phyloP scores from a whole-genome alignment of 2,113 vertebrate genomes.

The Bathybates hornii region DNA sequence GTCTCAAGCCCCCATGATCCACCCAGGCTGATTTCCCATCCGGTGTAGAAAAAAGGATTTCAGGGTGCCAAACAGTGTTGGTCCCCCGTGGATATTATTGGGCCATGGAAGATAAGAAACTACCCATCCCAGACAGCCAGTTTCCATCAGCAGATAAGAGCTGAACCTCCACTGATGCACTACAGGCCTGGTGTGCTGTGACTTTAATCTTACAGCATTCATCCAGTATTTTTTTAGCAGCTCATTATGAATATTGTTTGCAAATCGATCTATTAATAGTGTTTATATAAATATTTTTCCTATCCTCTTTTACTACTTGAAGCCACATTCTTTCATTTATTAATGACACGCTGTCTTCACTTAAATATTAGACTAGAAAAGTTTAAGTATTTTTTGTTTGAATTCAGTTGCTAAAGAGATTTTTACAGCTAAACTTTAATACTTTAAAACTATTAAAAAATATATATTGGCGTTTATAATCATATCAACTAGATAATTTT shows the following conservation, averaged over 20 bases:
- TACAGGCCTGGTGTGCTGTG: background rate
- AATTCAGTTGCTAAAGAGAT: background rate
- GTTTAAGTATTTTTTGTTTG: background rate
- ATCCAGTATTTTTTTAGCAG: background rate
- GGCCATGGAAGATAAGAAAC: conserved; percentile 55
- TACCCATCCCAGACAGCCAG: conserved; percentile 46
- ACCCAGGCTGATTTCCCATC: conserved; percentile 49
- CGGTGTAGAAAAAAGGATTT: conserved; percentile 35
- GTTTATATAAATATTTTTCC: background rate
- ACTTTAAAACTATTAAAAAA: background rate
- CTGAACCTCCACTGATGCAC: conserved; percentile 36
- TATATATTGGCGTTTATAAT: background rate
- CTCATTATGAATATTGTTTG: background rate
- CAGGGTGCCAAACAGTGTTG: conserved; percentile 42
- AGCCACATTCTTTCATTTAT: background rate
- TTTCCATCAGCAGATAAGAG: conserved; percentile 50
- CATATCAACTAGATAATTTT: background rate
- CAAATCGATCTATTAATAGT: background rate
- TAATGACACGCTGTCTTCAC: accelerated
- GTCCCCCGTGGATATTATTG: conserved; percentile 57
- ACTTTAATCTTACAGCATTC: background rate
- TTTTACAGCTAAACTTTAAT: background rate
- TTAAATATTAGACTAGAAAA: background rate
- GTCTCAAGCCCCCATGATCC: conserved; percentile 55
- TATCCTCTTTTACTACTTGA: background rate